Conservation (phyloP, 2,888 invertebrate genomes). For the Phorcus lineatus region DNA sequence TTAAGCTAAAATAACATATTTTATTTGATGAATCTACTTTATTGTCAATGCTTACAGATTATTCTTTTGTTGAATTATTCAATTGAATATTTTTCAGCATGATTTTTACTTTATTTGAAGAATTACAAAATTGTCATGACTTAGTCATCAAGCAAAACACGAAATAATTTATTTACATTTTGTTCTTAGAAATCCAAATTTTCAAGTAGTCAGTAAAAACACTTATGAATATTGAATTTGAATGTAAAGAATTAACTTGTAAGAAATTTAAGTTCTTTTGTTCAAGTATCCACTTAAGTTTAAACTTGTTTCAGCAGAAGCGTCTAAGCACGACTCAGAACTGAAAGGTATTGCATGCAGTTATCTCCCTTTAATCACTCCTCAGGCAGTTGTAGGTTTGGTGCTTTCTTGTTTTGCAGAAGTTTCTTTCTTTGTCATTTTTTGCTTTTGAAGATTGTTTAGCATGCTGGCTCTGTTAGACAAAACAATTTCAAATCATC, state of each 20-base stretch:
- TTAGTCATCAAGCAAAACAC: too few species aligned
- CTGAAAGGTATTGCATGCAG: conserved; percentile 20
- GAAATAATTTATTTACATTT: too few species aligned
- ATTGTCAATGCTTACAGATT: not conserved
- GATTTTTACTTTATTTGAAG: not conserved
- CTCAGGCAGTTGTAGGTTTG: not conserved
- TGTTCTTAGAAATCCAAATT: too few species aligned
- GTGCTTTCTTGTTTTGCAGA: conserved; percentile 8
- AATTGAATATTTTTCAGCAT: not conserved
- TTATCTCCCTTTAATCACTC: conserved; percentile 15
- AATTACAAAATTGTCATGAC: too few species aligned
- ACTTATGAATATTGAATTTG: too few species aligned
- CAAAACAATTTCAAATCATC: too few species aligned
- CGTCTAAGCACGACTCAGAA: conserved; percentile 22
- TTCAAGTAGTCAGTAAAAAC: too few species aligned
- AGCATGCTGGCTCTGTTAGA: not conserved
- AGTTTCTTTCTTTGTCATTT: not conserved
- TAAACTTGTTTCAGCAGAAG: conserved; percentile 16
- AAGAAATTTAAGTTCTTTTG: too few species aligned
- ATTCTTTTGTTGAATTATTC: not conserved
- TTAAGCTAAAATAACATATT: not conserved
- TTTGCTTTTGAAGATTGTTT: conserved; percentile 5
- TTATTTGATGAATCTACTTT: not conserved
- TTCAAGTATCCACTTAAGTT: too few species aligned
- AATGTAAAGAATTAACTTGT: too few species aligned